A percentile compares a stretch with the other conserved stretches of the same genome.
Conservation (phyloP, 2,797 vertebrate genomes). For the Philypnodon macrostomus region DNA sequence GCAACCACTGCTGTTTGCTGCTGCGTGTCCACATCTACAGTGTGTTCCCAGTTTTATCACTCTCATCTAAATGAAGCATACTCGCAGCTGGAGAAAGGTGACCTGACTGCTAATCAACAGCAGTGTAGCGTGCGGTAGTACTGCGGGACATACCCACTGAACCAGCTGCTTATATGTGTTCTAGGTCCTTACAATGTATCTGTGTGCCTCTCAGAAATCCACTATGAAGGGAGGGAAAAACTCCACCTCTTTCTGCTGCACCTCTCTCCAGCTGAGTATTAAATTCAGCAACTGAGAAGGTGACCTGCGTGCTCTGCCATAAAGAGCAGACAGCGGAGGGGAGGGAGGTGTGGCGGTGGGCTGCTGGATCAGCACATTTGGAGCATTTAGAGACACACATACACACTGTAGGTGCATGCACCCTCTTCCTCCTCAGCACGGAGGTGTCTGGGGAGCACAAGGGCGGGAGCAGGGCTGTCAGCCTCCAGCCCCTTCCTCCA, state of each 20-base stretch:
- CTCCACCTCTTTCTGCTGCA: slow-evolving; percentile 40
- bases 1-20: slow-evolving; percentile 52
- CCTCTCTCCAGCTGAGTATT: slow-evolving; percentile 74
- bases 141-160: slow-evolving; percentile 40
- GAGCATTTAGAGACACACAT: slow-evolving; percentile 71
- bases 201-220: slow-evolving; percentile 62
- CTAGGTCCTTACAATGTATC: slow-evolving; percentile 46
- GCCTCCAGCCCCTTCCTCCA: slow-evolving; percentile 36
- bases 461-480: slow-evolving; percentile 75
- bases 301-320: slow-evolving; percentile 80
- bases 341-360: slow-evolving; percentile 28
- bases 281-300: slow-evolving; percentile 82
- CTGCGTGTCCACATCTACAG: slow-evolving; percentile 59
- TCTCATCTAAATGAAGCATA: slow-evolving; percentile 67
- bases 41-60: slow-evolving; percentile 70
- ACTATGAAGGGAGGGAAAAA: slow-evolving; percentile 60
- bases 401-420: slow-evolving; percentile 43
- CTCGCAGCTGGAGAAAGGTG: slow-evolving; percentile 76
- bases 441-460: slow-evolving; percentile 78
- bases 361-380: slow-evolving; percentile 83
- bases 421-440: slow-evolving; percentile 53
- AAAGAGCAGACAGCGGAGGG: slow-evolving; percentile 68
- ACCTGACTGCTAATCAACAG: slow-evolving; percentile 70
- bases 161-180: slow-evolving; percentile 42
- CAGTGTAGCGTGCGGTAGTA: slow-evolving; percentile 31